Evolutionary conservation across 2,797 vertebrate genomes (phyloP).

Genomic region (Betta splendens): DNA sequence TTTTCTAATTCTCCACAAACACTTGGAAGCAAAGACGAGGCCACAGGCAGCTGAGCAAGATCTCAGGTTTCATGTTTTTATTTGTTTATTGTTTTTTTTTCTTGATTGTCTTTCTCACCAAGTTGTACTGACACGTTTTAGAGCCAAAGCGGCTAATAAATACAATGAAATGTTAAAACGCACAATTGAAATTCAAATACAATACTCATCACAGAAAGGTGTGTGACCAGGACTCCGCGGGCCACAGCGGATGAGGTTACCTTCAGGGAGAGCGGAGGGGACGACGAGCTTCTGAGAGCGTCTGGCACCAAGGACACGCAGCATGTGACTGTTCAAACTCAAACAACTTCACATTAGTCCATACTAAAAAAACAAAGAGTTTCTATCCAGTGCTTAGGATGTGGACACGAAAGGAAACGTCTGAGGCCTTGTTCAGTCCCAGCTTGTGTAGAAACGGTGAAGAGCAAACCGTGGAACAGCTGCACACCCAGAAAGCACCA

Average conservation of each 20-base stretch:
- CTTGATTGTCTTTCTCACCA: constrained; percentile 94
- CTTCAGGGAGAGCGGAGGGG: constrained; percentile 52
- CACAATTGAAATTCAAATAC: constrained; percentile 91
- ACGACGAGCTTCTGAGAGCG: no score
- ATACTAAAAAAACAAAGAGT: constrained; percentile 87
- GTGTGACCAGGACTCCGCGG: constrained; percentile 83
- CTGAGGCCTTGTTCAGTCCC: constrained; percentile 92
- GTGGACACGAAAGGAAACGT: constrained; percentile 89
- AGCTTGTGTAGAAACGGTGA: constrained; percentile 85
- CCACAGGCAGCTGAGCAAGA: constrained; percentile 42
- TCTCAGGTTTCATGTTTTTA: constrained; percentile 58
- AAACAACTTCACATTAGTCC: constrained; percentile 99
- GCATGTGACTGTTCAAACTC: constrained; percentile 90
- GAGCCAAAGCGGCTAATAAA: constrained; percentile 98
- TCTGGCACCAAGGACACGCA: no score
- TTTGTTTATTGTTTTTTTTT: constrained; percentile 76
- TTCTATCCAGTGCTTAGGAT: constrained; percentile 97
- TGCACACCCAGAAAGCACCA: constrained; percentile 75
- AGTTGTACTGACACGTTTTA: constrained; percentile 92
- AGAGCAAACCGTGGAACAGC: constrained; percentile 53
- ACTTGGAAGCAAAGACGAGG: constrained; percentile 10
- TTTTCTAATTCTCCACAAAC: not conserved
- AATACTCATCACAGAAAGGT: constrained; percentile 84
- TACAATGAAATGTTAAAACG: constrained; percentile 90
- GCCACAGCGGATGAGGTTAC: constrained; percentile 79